phyloP scores from a whole-genome alignment of 1,140 invertebrate genomes.

The Brachionus manjavacas region DNA sequence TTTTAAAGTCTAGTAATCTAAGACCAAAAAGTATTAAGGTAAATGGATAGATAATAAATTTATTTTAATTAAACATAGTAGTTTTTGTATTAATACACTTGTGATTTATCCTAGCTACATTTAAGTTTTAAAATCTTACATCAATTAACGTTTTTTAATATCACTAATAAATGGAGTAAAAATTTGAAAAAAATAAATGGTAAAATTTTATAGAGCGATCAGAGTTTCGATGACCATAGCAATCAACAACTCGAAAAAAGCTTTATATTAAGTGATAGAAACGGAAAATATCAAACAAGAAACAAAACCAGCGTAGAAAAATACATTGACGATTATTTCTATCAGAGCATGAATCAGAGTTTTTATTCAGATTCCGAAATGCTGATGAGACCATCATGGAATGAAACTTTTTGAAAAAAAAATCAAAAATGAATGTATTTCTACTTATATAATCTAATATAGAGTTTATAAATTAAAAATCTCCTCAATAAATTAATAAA shows the following conservation, averaged over 20 bases:
- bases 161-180: neutral
- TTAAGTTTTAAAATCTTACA: neutral
- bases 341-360: neutral
- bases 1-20: neutral
- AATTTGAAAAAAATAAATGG: neutral
- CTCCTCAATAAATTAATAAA: no score
- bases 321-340: neutral
- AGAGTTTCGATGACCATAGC: neutral
- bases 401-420: neutral
- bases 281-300: neutral
- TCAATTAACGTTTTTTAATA: neutral
- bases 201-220: neutral
- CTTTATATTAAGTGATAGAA: slow-evolving; percentile 17
- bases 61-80: neutral
- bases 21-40: neutral
- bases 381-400: neutral
- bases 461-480: no score
- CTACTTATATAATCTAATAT: no score
- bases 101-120: neutral
- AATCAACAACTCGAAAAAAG: neutral
- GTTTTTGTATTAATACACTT: neutral
- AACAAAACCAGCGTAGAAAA: neutral
- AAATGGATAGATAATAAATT: neutral
- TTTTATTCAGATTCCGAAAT: neutral
- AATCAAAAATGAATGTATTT: neutral